Evolutionary conservation across 2,888 invertebrate species (phyloP), one percentile per base, ranked within the genome.

Genomic region (Caenorhabditis sp.): DNA sequence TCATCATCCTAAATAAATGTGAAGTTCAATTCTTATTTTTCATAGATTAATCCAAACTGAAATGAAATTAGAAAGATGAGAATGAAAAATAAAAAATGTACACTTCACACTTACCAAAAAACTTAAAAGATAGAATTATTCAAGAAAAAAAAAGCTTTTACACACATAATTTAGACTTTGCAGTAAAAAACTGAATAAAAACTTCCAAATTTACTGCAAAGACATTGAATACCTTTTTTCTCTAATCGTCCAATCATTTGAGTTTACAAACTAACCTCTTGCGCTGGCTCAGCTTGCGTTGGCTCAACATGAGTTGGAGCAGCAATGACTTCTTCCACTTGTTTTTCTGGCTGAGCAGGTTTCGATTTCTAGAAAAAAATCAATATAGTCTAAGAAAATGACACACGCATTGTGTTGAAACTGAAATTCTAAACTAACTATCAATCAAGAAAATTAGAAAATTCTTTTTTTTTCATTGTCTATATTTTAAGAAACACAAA

Each of bases 301-400:
- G 50, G 19, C 17, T 49, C 49, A 53, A 49, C 69, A 23, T 67
- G 26, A 24, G 72, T 55, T 43, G 66, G 55, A 26, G 26, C 37
- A 21, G 43, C 62, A 31, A 57, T 19, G n/a, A 36, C 31, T 23
- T 36, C 37, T 24, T 59, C 53, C 19, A 2, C 23, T 43, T 43
- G 14, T 10, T 43, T 43, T 19, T 43, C 43, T 43, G 43, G 43
- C 17, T 43, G 6, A 17, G 69, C 62, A 64, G 43, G 43, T 43
- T 43, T 43, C 14, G 43, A 17, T 43, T 43, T 6, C 43, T 43
- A 17, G 43, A 43, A 43, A 43, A n/a, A 36, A 8, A 8, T 36
- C 36, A 36, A 36, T 36, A 12, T 36, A n/a, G n/a, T n/a, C n/a
- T n/a, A n/a, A n/a, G n/a, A n/a, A n/a, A n/a, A n/a, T n/a, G n/a